Percentiles rank a stretch among this genome's conserved stretches.
Evolutionary conservation across 2,888 invertebrate species (phyloP).

Genomic region (Ectemnius lituratus): DNA sequence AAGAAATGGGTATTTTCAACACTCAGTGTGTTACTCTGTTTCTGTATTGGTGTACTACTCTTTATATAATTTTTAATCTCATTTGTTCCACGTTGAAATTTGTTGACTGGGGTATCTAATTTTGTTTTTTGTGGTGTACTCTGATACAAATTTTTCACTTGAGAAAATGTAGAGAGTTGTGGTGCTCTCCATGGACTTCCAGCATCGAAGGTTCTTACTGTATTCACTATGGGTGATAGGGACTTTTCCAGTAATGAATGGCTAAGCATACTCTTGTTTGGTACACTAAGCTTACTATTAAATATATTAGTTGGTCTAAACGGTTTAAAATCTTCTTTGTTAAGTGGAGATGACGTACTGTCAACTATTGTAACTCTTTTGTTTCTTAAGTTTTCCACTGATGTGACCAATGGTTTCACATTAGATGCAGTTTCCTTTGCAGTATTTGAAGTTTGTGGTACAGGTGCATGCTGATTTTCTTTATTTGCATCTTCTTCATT

Average conservation of each 20-base stretch:
- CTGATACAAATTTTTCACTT: slow-evolving; percentile 62
- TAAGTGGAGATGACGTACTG: slow-evolving; percentile 1
- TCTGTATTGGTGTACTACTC: slow-evolving; percentile 8
- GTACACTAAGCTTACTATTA: slow-evolving; percentile 27
- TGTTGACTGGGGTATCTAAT: slow-evolving; percentile 7
- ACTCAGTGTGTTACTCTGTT: slow-evolving; percentile 25
- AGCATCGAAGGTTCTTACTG: slow-evolving; percentile 51
- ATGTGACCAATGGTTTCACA: slow-evolving; percentile 21
- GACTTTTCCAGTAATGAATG: slow-evolving; percentile 62
- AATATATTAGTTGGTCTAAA: slow-evolving; percentile 46
- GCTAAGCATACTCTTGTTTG: slow-evolving; percentile 43
- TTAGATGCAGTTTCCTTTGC: neutral
- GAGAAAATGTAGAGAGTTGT: slow-evolving; percentile 55
- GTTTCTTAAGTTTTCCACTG: slow-evolving; percentile 18
- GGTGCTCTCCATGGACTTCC: slow-evolving; percentile 67
- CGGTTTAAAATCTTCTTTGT: slow-evolving; percentile 23
- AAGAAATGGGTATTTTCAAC: neutral
- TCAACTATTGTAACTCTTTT: slow-evolving; percentile 12
- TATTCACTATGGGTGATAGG: slow-evolving; percentile 65
- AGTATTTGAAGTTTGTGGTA: neutral
- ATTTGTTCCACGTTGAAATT: neutral
- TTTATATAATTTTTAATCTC: slow-evolving; percentile 21
- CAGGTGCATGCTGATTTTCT: neutral
- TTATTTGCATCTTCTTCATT: neutral
- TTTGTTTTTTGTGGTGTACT: slow-evolving; percentile 65